Evolutionary conservation across 2,113 vertebrate genomes (phyloP).

Genomic region (Myotis davidii): DNA sequence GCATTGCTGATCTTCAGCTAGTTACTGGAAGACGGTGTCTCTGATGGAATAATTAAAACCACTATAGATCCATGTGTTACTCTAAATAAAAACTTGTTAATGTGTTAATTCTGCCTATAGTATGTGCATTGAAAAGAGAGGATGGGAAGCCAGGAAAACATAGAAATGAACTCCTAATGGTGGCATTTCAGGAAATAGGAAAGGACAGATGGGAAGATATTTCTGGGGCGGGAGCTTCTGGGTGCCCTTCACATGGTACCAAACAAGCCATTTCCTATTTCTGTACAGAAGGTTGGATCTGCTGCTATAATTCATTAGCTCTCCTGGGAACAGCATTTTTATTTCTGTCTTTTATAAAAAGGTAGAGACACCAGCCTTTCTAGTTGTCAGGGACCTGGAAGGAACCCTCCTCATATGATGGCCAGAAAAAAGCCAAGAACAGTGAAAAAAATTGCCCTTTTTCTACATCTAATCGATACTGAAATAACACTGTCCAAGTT

Average conservation of each 20-base stretch:
- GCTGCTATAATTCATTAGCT: slow-evolving; percentile 60
- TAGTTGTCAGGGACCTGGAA: slow-evolving; percentile 42
- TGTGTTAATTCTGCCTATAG: slow-evolving; percentile 29
- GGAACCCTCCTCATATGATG: slow-evolving; percentile 1
- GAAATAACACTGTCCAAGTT: neutral
- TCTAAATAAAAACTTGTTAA: slow-evolving; percentile 37
- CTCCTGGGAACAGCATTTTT: slow-evolving; percentile 69
- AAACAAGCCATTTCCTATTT: slow-evolving; percentile 68
- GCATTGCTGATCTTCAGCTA: neutral
- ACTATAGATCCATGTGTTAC: slow-evolving; percentile 15
- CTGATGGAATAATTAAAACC: slow-evolving; percentile 30
- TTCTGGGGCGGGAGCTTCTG: slow-evolving; percentile 75
- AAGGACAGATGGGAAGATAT: slow-evolving; percentile 76
- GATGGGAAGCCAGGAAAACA: slow-evolving; percentile 44
- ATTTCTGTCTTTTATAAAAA: slow-evolving; percentile 73
- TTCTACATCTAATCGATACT: neutral
- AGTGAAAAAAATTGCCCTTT: neutral
- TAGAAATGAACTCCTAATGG: slow-evolving; percentile 67
- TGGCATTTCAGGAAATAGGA: slow-evolving; percentile 74
- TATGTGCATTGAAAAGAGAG: neutral
- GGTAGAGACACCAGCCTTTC: slow-evolving; percentile 61
- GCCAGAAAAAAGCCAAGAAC: slow-evolving; percentile 8
- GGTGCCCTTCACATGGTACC: slow-evolving; percentile 73
- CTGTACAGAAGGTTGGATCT: slow-evolving; percentile 73
- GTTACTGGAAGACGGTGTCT: neutral